A percentile compares a stretch with the other conserved stretches of the same genome.
phyloP scores from a whole-genome alignment of 2,797 vertebrate species.

The Cetoscarus ocellatus region DNA sequence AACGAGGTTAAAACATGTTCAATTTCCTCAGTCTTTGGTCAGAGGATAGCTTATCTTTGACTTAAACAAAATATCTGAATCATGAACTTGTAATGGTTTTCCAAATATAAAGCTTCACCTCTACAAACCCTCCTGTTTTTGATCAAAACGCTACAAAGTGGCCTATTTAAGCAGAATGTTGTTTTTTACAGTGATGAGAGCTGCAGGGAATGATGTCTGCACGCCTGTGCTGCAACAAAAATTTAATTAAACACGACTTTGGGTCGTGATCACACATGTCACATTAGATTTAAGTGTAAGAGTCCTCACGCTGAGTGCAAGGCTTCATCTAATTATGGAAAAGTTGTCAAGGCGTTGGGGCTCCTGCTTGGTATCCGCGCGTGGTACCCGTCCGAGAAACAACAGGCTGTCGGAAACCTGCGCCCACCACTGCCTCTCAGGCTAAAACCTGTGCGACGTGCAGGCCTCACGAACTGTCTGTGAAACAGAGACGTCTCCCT shows the following conservation, averaged over 20 bases:
- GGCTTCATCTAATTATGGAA: conserved; percentile 81
- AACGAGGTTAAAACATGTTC: conserved; percentile 41
- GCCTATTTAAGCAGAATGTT: conserved; percentile 40
- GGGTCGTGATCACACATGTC: conserved; percentile 83
- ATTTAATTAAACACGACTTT: conserved; percentile 81
- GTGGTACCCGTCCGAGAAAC: conserved; percentile 83
- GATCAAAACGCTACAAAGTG: conserved; percentile 29
- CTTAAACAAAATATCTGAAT: background rate
- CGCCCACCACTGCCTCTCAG: conserved; percentile 78
- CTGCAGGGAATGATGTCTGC: conserved; percentile 65
- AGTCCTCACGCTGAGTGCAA: conserved; percentile 50
- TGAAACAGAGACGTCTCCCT: conserved; percentile 56
- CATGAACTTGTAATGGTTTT: conserved; percentile 27
- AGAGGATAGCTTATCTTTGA: background rate
- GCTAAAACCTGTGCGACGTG: conserved; percentile 78
- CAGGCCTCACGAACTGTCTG: conserved; percentile 57
- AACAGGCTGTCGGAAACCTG: conserved; percentile 87
- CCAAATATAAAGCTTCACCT: conserved; percentile 13
- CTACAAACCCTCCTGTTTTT: background rate
- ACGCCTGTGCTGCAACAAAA: conserved; percentile 32
- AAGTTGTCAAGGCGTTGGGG: conserved; percentile 77
- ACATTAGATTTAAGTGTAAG: conserved; percentile 65
- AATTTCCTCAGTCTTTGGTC: conserved; percentile 3
- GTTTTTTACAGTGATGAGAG: conserved; percentile 34
- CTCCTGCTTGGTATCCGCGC: conserved; percentile 74